phyloP scores from a whole-genome alignment of 2,113 vertebrate species.

The Epinephelus cyanopodus region DNA sequence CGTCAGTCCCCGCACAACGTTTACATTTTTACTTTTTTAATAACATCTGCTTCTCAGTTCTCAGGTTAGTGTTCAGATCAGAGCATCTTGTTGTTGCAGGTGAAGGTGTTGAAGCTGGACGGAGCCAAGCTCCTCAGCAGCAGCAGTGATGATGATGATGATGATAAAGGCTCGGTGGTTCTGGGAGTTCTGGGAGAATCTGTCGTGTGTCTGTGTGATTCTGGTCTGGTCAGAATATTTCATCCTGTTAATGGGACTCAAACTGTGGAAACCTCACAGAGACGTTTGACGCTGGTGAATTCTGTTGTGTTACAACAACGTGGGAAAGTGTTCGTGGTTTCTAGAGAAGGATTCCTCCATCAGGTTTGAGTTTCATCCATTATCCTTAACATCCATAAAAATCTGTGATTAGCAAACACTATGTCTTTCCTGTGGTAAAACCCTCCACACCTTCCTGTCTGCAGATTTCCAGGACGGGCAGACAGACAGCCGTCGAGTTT shows the following conservation, averaged over 20 bases:
- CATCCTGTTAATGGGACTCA: slow-evolving; percentile 27
- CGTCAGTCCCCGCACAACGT: too few relatives aligned
- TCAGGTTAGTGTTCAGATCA: too few relatives aligned
- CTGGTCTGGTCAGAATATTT: slow-evolving; percentile 73
- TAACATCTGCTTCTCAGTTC: too few relatives aligned
- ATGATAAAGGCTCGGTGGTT: slow-evolving; percentile 43
- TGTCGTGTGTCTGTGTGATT: slow-evolving; percentile 71
- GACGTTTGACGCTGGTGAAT: slow-evolving; percentile 53
- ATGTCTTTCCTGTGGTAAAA: not conserved
- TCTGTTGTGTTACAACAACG: slow-evolving; percentile 64
- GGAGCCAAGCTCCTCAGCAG: slow-evolving; percentile 74
- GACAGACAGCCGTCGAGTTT: slow-evolving; percentile 73
- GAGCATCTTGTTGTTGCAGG: slow-evolving; percentile 63
- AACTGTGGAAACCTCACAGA: slow-evolving; percentile 41
- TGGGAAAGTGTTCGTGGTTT: slow-evolving; percentile 79
- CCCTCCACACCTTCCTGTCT: not conserved
- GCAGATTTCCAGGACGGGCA: slow-evolving; percentile 81
- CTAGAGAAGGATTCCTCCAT: slow-evolving; percentile 77
- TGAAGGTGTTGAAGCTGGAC: slow-evolving; percentile 83
- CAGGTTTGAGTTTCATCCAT: slow-evolving; percentile 53
- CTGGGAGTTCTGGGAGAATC: slow-evolving; percentile 64
- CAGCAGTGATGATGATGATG: slow-evolving; percentile 17
- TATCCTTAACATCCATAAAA: too few relatives aligned
- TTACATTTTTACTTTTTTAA: too few relatives aligned
- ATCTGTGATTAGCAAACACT: slow-evolving; percentile 17